A percentile compares a stretch with the other conserved stretches of the same genome.
Evolutionary conservation across 2,113 vertebrate genomes (phyloP).

Genomic region (Axis porcinus): DNA sequence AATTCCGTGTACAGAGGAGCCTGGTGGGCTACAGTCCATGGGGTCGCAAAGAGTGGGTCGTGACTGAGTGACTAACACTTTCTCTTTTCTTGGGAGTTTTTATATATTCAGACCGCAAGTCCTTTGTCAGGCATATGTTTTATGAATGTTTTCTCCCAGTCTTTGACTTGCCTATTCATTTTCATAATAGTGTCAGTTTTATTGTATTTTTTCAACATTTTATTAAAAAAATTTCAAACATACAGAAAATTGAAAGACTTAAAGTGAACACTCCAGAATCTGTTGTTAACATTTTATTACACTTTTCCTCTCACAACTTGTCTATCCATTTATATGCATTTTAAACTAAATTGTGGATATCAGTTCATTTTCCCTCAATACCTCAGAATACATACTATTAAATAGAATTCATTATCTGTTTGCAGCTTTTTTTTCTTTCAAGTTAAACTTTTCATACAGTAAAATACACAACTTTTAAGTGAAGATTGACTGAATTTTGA

Average conservation of each 20-base stretch:
- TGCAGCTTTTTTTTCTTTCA: conserved; percentile 6
- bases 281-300: background rate
- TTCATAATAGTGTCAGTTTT: conserved; percentile 8
- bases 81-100: background rate
- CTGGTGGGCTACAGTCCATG: background rate
- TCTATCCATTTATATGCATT: background rate
- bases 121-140: background rate
- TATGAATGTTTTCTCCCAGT: background rate
- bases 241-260: background rate
- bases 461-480: background rate
- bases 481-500: background rate
- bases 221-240: conserved; percentile 9
- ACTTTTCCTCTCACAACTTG: background rate
- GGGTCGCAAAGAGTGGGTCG: background rate
- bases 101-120: background rate
- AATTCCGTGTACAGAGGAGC: background rate
- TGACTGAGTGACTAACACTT: background rate
- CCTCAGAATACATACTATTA: background rate
- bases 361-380: background rate
- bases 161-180: conserved; percentile 8
- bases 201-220: background rate
- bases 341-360: background rate
- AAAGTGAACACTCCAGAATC: background rate
- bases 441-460: background rate
- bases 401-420: conserved; percentile 19